Evolutionary conservation across 2,797 vertebrate species (phyloP).

Genomic region (Cuniculus paca): DNA sequence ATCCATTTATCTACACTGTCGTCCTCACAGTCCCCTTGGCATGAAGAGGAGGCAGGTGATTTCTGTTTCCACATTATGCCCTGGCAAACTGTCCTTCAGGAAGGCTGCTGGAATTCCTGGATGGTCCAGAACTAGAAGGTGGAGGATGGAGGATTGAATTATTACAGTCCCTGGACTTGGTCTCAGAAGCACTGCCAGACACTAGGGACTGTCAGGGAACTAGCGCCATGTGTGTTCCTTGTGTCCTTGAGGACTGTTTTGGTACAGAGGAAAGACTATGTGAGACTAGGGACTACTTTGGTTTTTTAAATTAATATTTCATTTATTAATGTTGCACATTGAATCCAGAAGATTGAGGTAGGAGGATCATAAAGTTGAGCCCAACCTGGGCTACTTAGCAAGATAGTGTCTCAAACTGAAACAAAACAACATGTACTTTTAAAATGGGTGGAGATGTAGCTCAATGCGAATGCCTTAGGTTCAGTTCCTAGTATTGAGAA

Average conservation of each 20-base stretch:
- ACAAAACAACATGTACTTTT: not conserved
- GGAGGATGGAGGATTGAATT: not conserved
- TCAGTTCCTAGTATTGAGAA: not conserved
- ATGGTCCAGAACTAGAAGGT: not conserved
- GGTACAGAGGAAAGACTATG: not conserved
- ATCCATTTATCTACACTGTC: not conserved
- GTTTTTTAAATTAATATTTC: slow-evolving; percentile 63
- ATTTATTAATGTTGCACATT: slow-evolving; percentile 10
- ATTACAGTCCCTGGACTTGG: not conserved
- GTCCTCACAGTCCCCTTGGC: not conserved
- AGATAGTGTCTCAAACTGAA: not conserved
- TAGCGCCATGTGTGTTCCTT: not conserved
- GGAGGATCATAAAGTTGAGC: not conserved
- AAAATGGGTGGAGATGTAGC: not conserved
- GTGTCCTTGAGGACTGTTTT: not conserved
- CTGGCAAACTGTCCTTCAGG: not conserved
- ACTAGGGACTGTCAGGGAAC: not conserved
- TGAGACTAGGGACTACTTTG: not conserved
- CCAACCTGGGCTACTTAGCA: not conserved
- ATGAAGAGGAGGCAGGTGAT: not conserved
- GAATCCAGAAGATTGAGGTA: not conserved
- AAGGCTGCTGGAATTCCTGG: not conserved
- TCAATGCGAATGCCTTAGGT: not conserved
- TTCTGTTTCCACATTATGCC: not conserved
- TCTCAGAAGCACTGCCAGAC: not conserved